Conservation (phyloP, 2,797 vertebrate genomes). For the Pachyuromys duprasi region DNA sequence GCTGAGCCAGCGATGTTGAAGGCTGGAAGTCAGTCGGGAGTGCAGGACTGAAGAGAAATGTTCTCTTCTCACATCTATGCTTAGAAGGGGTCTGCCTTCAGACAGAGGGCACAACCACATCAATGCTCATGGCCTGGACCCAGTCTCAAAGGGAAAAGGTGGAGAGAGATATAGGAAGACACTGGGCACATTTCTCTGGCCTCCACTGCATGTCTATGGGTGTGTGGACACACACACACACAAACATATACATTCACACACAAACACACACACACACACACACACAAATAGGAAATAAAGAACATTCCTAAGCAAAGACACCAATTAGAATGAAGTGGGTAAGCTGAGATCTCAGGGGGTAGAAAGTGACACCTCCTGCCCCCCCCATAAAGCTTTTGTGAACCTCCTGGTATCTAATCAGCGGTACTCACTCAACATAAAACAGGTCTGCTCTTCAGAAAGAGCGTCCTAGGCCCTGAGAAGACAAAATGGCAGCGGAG, state of each 20-base stretch:
- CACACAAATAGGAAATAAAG: neutral
- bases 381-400: neutral
- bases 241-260: neutral
- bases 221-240: no score
- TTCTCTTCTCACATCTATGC: conserved; percentile 21
- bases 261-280: neutral
- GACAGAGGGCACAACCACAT: neutral
- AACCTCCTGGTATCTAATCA: neutral
- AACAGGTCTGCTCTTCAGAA: neutral
- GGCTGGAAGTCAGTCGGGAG: neutral
- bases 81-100: neutral
- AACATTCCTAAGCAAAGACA: neutral
- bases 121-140: neutral
- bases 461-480: rapidly evolving
- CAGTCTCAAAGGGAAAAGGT: neutral
- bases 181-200: neutral
- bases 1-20: neutral
- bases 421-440: rapidly evolving
- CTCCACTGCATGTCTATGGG: no score
- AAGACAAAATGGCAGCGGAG: neutral
- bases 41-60: neutral
- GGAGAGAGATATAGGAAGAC: neutral
- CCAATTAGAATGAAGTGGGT: neutral
- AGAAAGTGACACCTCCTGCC: rapidly evolving
- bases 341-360: neutral